Percentiles rank a stretch among this genome's conserved stretches.
Evolutionary conservation across 2,888 invertebrate species (phyloP).

Genomic region (Alsophila aescularia): DNA sequence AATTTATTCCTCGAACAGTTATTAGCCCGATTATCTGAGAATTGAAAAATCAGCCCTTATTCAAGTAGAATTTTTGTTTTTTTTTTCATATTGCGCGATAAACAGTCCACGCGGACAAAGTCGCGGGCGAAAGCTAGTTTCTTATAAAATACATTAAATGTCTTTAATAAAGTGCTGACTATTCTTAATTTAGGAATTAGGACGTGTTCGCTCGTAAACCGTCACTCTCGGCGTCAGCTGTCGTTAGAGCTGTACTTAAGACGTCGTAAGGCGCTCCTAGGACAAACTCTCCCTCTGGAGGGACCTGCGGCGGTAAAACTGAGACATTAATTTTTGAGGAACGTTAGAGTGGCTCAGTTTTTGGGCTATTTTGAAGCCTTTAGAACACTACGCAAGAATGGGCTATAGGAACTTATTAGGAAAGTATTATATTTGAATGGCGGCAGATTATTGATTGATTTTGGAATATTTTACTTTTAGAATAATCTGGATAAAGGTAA

Average conservation of each 20-base stretch:
- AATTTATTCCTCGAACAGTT: too few species aligned
- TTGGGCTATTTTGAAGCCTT: not conserved
- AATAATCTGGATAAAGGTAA: too few species aligned
- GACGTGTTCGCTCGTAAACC: not conserved
- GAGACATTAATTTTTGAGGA: not conserved
- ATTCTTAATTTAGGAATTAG: conserved; percentile 1
- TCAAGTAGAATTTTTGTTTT: too few species aligned
- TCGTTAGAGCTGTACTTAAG: conserved; percentile 2
- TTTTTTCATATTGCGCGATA: too few species aligned
- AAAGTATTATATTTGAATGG: too few species aligned
- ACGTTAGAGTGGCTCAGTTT: not conserved
- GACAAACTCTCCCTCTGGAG: not conserved
- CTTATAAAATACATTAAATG: not conserved
- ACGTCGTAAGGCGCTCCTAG: not conserved
- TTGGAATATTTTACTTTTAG: too few species aligned
- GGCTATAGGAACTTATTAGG: too few species aligned
- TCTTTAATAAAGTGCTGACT: not conserved
- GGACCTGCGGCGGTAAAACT: not conserved
- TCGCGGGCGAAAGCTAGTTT: too few species aligned
- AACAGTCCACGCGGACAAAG: too few species aligned
- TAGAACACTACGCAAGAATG: not conserved
- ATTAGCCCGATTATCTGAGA: too few species aligned
- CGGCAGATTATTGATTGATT: too few species aligned
- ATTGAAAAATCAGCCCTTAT: too few species aligned
- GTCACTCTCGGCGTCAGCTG: not conserved